Percentiles rank a stretch among this genome's conserved stretches.
Conservation (phyloP, 2,113 vertebrate genomes). For the Nicator chloris region DNA sequence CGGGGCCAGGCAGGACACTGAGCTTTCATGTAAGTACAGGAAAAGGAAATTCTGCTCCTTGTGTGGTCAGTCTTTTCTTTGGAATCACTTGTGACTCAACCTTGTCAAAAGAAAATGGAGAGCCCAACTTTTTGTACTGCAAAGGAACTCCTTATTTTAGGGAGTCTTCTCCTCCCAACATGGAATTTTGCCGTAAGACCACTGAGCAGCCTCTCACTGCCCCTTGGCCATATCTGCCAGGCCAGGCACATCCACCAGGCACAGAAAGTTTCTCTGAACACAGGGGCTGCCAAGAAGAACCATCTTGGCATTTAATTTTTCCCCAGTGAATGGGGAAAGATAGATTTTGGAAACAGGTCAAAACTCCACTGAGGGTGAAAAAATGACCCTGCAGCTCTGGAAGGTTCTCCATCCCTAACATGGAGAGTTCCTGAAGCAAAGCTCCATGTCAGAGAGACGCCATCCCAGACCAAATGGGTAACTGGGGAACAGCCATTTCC, state of each 20-base stretch:
- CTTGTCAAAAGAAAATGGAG: background rate
- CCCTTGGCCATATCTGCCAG: background rate
- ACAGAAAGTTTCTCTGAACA: background rate
- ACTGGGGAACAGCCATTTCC: background rate
- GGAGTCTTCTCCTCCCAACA: background rate
- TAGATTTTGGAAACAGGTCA: background rate
- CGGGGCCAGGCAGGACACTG: fast-evolving
- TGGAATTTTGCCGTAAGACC: background rate
- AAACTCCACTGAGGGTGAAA: background rate
- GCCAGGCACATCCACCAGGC: background rate
- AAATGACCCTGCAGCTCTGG: background rate
- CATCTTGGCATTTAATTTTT: background rate
- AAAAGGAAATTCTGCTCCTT: background rate
- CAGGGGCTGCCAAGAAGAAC: background rate
- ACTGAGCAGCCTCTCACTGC: background rate
- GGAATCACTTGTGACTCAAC: background rate
- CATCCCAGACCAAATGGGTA: background rate
- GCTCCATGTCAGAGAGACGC: background rate
- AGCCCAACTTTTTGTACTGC: background rate
- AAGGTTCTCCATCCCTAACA: background rate
- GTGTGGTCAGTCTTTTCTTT: background rate
- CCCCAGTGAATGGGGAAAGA: background rate
- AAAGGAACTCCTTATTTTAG: background rate
- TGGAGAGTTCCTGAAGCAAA: background rate
- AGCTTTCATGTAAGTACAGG: background rate